Percentiles rank a stretch among this genome's conserved stretches.
Conservation (phyloP, 2,797 vertebrate genomes). For the Somateria mollissima region DNA sequence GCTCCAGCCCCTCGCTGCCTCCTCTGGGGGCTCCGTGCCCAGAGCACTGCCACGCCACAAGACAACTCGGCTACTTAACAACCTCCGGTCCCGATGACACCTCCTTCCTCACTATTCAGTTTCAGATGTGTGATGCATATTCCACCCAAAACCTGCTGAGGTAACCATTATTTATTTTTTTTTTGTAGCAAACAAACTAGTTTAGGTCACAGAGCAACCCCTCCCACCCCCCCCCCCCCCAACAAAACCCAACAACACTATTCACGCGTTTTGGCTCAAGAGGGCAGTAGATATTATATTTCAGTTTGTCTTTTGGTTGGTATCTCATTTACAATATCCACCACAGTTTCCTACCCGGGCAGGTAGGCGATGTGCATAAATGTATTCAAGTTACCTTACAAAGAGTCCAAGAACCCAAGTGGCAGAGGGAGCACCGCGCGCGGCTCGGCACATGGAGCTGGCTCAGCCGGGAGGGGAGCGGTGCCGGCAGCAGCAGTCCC, state of each 20-base stretch:
- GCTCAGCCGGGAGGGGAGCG: not conserved
- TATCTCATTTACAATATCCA: constrained; percentile 52
- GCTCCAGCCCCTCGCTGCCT: not conserved
- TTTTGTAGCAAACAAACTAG: constrained; percentile 30
- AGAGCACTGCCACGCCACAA: not conserved
- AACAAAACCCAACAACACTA: constrained; percentile 5
- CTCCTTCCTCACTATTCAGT: constrained; percentile 27
- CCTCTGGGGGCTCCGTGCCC: not conserved
- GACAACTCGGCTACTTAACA: not conserved
- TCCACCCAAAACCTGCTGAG: constrained; percentile 49
- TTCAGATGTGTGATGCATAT: not conserved
- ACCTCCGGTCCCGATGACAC: not conserved
- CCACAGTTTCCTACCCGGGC: constrained; percentile 28
- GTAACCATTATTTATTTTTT: not conserved
- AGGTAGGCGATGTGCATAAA: constrained; percentile 73
- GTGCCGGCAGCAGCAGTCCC: not conserved
- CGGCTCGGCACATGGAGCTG: constrained; percentile 33
- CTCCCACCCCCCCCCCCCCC: too few species aligned
- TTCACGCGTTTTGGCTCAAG: constrained; percentile 59
- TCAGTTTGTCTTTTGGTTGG: constrained; percentile 53
- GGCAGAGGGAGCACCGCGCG: constrained; percentile 5
- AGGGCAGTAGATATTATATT: constrained; percentile 59
- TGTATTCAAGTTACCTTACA: constrained; percentile 12
- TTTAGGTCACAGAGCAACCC: not conserved
- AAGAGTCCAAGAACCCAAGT: not conserved